Evolutionary conservation across 2,797 vertebrate species (phyloP), one percentile per base, ranked within the genome.

Genomic region (Oryzias sinensis): DNA sequence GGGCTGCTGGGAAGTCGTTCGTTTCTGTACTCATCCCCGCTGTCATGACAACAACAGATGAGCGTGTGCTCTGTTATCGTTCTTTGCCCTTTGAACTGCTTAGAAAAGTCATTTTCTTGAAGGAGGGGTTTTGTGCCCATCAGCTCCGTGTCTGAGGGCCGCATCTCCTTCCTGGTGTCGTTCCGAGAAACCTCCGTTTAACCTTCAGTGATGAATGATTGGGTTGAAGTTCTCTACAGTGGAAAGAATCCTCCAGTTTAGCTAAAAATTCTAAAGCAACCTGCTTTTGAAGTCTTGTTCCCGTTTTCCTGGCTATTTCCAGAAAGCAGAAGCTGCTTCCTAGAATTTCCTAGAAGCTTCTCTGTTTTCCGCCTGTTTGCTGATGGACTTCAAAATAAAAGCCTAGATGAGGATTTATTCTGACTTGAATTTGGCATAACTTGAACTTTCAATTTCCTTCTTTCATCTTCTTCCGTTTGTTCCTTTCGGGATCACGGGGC

Each of bases 41-140:
- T 86, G 82, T 76, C 87, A 85, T 86, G 87, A 80, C 87, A 77
- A 88, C 83, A 9, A 58, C 48, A 41, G 59, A 55, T 56, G 45
- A 65, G 74, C 66, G 43, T 66, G 60, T 18, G 22, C 61, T 33
- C 43, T 17, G 29, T 61, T 68, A n/a, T 52, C 65, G 52, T 15
- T 20, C 33, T 5, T 4, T 65, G 18, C 43, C 49, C 45, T 71
- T 77, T 13, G 24, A 5, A 52, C 17, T 27, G 27, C 47, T 66
- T 65, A 68, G 40, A 61, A 53, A 66, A 46, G 24, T 56, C 0
- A 0, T 18, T 50, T 17, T 62, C 29, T 57, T 29, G 58, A 51
- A 47, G 7, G 59, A 45, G 20, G 33, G 24, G 4, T 37, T 46
- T 22, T 50, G 27, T 49, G 11, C 25, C 63, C 4, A 5, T 59